Base-by-base conservation (phyloP, 2,113 vertebrate genomes). In the Percopsis transmontana region DNA sequence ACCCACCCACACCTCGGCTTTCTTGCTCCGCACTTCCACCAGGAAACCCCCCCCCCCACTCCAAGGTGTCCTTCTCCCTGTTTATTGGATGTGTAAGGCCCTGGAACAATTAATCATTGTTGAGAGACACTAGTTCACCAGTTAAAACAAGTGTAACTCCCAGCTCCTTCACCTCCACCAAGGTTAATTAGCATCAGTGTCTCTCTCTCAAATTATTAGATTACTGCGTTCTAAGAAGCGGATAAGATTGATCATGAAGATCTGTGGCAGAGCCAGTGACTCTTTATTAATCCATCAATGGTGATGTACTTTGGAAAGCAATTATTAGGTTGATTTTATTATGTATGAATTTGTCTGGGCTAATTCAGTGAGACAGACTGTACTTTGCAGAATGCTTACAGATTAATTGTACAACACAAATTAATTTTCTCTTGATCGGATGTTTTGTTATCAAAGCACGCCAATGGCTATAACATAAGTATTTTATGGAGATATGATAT, bases 101-200 rank as follows among this genome's bases (percentile, higher is more conserved):
- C 83, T 74, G 66, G 0, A 66, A 75, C 80, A 70, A 90, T 90
- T 90, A 86, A 90, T 90, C 85, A 85, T 72, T 74, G 74, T 73
- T 53, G 21, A 80, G 81, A 73, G 68, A 74, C 77, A 81, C 48
- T 38, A 68, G 69, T 81, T 84, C 72, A 75, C 76, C 58, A 74
- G 79, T 73, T 84, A 74, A 82, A 80, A 82, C 81, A 84, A 74
- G 83, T 77, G 70, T 82, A 40, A 72, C 56, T 66, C 38, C 16
- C 55, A 18, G 20, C 76, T 87, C 82, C 86, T 87, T 85, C 85
- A 84, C 85, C 81, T 85, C 72, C 21, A 79, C 78, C 81, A 88
- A 88, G 85, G 86, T 88, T 86, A 88, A 90, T 86, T 77, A 90
- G 77, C 72, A 66, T 79, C 80, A 80, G 76, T 52, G 71, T 76